Evolutionary conservation across 1,140 invertebrate species (phyloP).

Genomic region (Cydia amplana): DNA sequence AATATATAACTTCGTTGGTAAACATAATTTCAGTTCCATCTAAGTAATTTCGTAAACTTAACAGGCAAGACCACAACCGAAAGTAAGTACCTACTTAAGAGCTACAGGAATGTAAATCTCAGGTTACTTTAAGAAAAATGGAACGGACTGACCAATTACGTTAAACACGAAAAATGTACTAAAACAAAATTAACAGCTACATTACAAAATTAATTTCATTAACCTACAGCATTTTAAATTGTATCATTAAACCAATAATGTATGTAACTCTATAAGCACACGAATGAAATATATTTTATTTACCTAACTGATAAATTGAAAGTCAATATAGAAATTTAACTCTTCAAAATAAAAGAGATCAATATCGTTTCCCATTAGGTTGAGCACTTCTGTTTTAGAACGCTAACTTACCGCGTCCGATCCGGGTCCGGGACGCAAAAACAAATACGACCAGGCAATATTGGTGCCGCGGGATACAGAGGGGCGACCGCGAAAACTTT

Average conservation of each 20-base stretch:
- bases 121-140: constrained; percentile 51
- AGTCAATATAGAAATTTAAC: constrained; percentile 26
- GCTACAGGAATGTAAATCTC: constrained; percentile 78
- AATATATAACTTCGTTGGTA: constrained; percentile 79
- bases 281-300: constrained; percentile 22
- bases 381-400: constrained; percentile 44
- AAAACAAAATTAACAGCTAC: constrained; percentile 43
- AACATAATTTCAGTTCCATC: constrained; percentile 77
- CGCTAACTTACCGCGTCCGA: not conserved
- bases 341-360: constrained; percentile 30
- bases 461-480: not conserved
- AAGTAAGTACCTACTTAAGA: constrained; percentile 80
- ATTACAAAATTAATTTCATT: constrained; percentile 36
- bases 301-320: constrained; percentile 20
- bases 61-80: constrained; percentile 81
- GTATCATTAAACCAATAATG: constrained; percentile 5
- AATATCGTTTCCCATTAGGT: constrained; percentile 46
- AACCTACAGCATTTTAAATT: constrained; percentile 16
- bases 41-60: constrained; percentile 76
- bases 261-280: constrained; percentile 12
- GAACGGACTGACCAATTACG: constrained; percentile 49
- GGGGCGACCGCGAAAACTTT: no score
- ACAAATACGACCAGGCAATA: not conserved
- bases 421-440: not conserved
- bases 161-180: constrained; percentile 42